Evolutionary conservation across 2,888 invertebrate species (phyloP).

Genomic region (Xanthostigma xanthostigma): DNA sequence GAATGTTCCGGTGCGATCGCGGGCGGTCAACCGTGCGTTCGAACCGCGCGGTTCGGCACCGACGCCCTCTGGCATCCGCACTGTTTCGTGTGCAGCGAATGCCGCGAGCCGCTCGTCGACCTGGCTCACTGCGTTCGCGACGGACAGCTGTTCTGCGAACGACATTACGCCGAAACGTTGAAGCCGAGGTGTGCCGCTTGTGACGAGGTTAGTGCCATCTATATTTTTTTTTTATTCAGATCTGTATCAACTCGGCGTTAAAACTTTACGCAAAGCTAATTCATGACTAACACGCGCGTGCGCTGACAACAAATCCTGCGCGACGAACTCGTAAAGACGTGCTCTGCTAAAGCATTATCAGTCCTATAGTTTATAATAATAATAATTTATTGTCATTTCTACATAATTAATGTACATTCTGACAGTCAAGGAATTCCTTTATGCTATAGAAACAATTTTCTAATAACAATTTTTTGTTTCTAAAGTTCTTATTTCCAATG

Average conservation of each 20-base stretch:
- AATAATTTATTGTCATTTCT: too few species aligned
- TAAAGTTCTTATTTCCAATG: too few species aligned
- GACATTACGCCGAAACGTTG: constrained; percentile 92
- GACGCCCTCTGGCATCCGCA: constrained; percentile 65
- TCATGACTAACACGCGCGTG: too few species aligned
- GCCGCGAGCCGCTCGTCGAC: constrained; percentile 88
- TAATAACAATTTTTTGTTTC: too few species aligned
- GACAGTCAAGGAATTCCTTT: too few species aligned
- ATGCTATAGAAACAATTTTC: too few species aligned
- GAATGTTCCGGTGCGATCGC: constrained; percentile 68
- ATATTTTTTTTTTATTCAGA: constrained; percentile 1
- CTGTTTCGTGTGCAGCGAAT: constrained; percentile 81
- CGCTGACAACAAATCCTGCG: too few species aligned
- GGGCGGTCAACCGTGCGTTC: constrained; percentile 68
- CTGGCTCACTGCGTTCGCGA: constrained; percentile 89
- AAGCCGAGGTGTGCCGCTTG: constrained; percentile 93
- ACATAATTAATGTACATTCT: too few species aligned
- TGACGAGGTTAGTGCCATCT: constrained; percentile 79
- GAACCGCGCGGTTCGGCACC: constrained; percentile 61
- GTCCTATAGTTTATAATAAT: too few species aligned
- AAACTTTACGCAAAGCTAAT: too few species aligned
- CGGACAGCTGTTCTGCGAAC: constrained; percentile 76
- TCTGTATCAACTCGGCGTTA: constrained; percentile 8
- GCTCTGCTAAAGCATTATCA: too few species aligned
- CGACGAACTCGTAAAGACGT: too few species aligned